phyloP scores from a whole-genome alignment of 2,888 invertebrate genomes.

The Flexamia atlantica region DNA sequence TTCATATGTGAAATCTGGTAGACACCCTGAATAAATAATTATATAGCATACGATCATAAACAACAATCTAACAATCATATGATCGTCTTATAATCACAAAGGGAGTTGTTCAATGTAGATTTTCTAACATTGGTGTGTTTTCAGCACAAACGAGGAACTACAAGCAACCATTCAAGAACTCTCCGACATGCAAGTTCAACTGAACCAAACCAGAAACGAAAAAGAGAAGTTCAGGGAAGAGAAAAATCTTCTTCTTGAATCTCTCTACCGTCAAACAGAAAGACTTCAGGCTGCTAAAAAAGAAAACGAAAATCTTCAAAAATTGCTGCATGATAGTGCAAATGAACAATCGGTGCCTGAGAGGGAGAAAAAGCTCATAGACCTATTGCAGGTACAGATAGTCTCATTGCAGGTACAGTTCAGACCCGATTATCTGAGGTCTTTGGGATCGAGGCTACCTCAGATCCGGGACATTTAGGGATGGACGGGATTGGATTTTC shows the following conservation, averaged over 20 bases:
- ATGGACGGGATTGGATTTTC: no score
- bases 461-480: no score
- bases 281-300: slow-evolving; percentile 92
- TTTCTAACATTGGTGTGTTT: slow-evolving; percentile 69
- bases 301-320: slow-evolving; percentile 91
- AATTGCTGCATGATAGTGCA: slow-evolving; percentile 80
- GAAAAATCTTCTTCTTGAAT: slow-evolving; percentile 92
- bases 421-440: no score
- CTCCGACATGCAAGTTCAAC: slow-evolving; percentile 87
- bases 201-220: slow-evolving; percentile 76
- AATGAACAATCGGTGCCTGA: slow-evolving; percentile 78
- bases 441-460: no score
- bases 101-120: neutral
- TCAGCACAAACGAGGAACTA: slow-evolving; percentile 92
- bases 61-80: no score
- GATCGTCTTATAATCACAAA: neutral
- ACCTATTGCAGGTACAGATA: slow-evolving; percentile 87
- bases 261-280: slow-evolving; percentile 94
- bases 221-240: slow-evolving; percentile 88
- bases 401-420: no score
- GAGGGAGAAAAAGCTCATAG: slow-evolving; percentile 88
- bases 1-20: no score
- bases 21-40: no score
- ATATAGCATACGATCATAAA: no score
- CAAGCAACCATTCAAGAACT: slow-evolving; percentile 96